These are phyloP conservation scores for Pheosia tremula DNA, from an alignment of 2,888 invertebrate species.

Conservation along the genomic window DNA sequence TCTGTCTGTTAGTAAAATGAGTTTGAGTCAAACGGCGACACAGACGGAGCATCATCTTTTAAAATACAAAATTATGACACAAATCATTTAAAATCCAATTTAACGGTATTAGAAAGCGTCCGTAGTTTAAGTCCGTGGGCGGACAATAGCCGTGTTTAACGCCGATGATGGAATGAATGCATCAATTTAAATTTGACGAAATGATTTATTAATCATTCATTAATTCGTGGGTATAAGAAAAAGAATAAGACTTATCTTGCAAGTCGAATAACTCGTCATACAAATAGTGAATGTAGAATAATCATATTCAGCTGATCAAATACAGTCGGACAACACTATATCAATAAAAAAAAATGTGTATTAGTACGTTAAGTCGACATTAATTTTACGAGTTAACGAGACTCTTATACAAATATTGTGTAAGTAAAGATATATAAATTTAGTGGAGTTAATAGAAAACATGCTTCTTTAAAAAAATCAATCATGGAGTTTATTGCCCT, in stretches of 20 bases:
- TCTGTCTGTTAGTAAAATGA: too few species aligned
- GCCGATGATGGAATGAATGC: not conserved
- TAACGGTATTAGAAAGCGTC: conserved; percentile 1
- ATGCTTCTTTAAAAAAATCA: too few species aligned
- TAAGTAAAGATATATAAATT: too few species aligned
- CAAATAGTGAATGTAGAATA: not conserved
- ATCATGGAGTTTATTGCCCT: too few species aligned
- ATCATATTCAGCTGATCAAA: conserved; percentile 14
- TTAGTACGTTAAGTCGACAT: not conserved
- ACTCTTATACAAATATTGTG: too few species aligned
- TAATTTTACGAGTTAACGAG: not conserved
- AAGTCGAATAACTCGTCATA: not conserved
- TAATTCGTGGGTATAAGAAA: not conserved
- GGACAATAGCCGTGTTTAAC: conserved; percentile 6
- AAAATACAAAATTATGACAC: too few species aligned
- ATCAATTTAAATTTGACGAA: not conserved
- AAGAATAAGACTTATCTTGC: not conserved
- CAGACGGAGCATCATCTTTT: too few species aligned
- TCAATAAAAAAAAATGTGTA: not conserved
- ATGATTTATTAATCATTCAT: conserved; percentile 1
- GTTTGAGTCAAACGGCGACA: too few species aligned
- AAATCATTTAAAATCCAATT: not conserved
- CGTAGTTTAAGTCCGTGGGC: conserved; percentile 12
- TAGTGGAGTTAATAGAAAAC: too few species aligned
- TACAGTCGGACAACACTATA: not conserved